A percentile compares a stretch with the other conserved stretches of the same genome.
phyloP scores from a whole-genome alignment of 2,888 invertebrate genomes.

The Acronicta alni region DNA sequence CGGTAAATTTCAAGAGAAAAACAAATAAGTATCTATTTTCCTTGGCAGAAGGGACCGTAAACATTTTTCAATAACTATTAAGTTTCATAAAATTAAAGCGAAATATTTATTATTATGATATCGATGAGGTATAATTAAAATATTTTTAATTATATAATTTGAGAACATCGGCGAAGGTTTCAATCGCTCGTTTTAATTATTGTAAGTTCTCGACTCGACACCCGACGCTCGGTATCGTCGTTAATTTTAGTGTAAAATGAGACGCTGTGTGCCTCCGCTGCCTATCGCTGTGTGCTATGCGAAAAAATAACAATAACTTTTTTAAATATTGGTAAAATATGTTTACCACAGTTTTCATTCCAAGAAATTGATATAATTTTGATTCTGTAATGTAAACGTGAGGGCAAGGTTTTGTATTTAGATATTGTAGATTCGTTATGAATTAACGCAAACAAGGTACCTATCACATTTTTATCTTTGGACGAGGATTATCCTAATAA shows the following conservation, averaged over 20 bases:
- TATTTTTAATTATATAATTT: constrained; percentile 80
- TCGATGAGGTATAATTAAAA: constrained; percentile 73
- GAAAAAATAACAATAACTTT: constrained; percentile 54
- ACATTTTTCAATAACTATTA: constrained; percentile 52
- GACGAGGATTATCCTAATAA: background rate
- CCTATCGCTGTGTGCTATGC: constrained; percentile 51
- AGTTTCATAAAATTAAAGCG: constrained; percentile 57
- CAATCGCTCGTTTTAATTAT: constrained; percentile 79
- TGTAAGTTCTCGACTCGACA: constrained; percentile 72
- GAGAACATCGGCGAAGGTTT: constrained; percentile 74
- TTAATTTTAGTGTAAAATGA: constrained; percentile 77
- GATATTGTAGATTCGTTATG: too few relatives aligned
- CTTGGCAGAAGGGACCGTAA: constrained; percentile 23
- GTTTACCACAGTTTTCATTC: constrained; percentile 16
- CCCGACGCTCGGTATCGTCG: constrained; percentile 70
- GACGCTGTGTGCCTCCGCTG: constrained; percentile 60
- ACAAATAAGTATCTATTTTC: constrained; percentile 32
- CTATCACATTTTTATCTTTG: too few relatives aligned
- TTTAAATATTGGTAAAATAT: constrained; percentile 25
- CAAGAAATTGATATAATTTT: constrained; percentile 11
- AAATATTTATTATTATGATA: constrained; percentile 59
- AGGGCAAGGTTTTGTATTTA: too few relatives aligned
- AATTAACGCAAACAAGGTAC: too few relatives aligned
- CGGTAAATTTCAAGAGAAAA: constrained; percentile 13
- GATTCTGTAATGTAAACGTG: background rate